phyloP scores from a whole-genome alignment of 2,113 vertebrate genomes.

The Promerops cafer region DNA sequence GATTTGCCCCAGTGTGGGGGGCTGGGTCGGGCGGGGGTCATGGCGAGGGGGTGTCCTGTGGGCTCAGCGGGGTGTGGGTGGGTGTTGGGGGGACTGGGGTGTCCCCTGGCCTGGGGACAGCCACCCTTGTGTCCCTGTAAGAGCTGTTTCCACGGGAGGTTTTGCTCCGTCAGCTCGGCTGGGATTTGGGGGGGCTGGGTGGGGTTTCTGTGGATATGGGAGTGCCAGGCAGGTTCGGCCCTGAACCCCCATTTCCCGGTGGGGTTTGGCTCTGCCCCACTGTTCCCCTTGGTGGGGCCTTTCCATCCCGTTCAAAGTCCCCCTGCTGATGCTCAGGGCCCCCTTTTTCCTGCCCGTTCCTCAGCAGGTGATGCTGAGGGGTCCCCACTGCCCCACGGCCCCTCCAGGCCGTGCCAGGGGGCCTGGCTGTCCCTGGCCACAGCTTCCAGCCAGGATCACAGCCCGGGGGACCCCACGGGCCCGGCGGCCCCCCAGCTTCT shows the following conservation, averaged over 20 bases:
- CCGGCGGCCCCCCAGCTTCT: background rate
- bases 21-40: background rate
- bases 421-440: background rate
- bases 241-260: fast-evolving
- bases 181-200: too few species aligned
- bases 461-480: fast-evolving
- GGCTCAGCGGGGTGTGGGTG: background rate
- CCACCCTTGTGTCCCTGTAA: fast-evolving
- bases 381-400: fast-evolving
- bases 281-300: background rate
- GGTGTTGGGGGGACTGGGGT: background rate
- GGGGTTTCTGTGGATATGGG: background rate
- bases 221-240: background rate
- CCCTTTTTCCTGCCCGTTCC: background rate
- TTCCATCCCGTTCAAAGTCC: background rate
- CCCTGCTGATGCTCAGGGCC: background rate
- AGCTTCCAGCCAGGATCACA: background rate
- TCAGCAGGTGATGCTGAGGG: background rate
- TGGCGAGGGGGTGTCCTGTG: fast-evolving
- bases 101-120: background rate
- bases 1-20: background rate
- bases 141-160: fast-evolving
- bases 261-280: background rate
- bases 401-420: background rate
- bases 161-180: background rate